Base-by-base conservation (phyloP, 2,797 vertebrate species). In the Pachyuromys duprasi region DNA sequence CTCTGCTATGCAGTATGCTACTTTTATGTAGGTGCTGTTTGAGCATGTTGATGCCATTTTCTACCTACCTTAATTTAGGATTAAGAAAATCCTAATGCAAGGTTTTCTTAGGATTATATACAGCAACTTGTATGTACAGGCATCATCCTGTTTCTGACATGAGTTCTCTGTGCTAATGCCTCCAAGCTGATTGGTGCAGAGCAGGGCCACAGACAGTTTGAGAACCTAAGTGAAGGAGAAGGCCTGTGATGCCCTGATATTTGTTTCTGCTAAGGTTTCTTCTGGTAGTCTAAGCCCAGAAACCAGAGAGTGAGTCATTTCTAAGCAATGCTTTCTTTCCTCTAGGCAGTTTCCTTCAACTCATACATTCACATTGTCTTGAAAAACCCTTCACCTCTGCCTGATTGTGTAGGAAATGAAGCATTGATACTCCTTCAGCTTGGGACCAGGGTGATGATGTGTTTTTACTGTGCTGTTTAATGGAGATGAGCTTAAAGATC, bases 241-340 rank as follows among this genome's bases (percentile, higher is more conserved):
- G 90, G 42, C 36, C 20, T 83, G 72, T 65, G 62, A 49, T 70
- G 20, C 36, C n/a, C 18, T 62, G 42, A 65, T 75, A 88, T 9
- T 84, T 91, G 8, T 83, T 86, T 55, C 36, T 89, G 45, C 26
- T 74, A 53, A 84, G 55, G 26, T 88, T 60, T 79, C 22, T 86
- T 94, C 69, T 79, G 55, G 74, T 14, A 79, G 5, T 20, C 74
- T 24, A 45, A 83, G 75, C 39, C 86, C 15, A 84, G 76, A 88
- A 45, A 86, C n/a, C 12, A 93, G 76, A 57, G 14, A 78, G 76
- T 65, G 17, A 82, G 57, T 89, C 20, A 33, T 75, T 87, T n/a
- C 20, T 93, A 60, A 95, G 57, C 1, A 5, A 78, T 69, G 26
- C 67, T 96, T 84, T 93, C 53, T 65, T 91, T 69, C 69, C 70